Evolutionary conservation across 2,888 invertebrate species (phyloP).

Genomic region (Pardosa pseudoannulata): DNA sequence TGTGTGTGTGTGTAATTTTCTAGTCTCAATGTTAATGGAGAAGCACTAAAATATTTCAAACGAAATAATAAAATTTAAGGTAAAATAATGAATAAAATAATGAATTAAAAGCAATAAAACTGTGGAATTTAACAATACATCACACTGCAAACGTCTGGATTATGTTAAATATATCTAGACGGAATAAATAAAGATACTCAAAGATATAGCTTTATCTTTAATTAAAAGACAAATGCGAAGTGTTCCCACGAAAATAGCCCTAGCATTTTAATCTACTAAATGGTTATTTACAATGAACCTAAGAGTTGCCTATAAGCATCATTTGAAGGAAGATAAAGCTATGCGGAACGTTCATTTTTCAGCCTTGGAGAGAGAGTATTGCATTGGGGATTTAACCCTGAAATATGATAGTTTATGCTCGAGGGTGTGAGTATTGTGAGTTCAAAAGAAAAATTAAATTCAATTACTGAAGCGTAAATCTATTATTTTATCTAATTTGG

Average conservation of each 20-base stretch:
- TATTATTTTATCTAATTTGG: too few relatives aligned
- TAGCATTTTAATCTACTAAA: constrained; percentile 51
- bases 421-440: background rate
- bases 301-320: constrained; percentile 19
- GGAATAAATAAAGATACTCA: constrained; percentile 44
- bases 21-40: too few relatives aligned
- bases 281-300: constrained; percentile 40
- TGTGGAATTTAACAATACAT: background rate
- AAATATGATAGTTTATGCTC: constrained; percentile 30
- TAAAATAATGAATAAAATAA: too few relatives aligned
- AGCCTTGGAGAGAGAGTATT: constrained; percentile 7
- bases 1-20: too few relatives aligned
- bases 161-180: constrained; percentile 35
- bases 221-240: constrained; percentile 46
- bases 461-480: too few relatives aligned
- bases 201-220: constrained; percentile 60
- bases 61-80: too few relatives aligned
- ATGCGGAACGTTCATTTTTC: constrained; percentile 51
- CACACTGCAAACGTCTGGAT: constrained; percentile 44
- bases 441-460: too few relatives aligned
- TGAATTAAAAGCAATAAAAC: too few relatives aligned
- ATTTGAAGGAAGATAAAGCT: constrained; percentile 23
- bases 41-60: too few relatives aligned
- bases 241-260: background rate
- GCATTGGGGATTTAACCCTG: constrained; percentile 30